A percentile compares a stretch with the other conserved stretches of the same genome.
Conservation (phyloP, 2,113 vertebrate species). For the Zosterops japonicus region DNA sequence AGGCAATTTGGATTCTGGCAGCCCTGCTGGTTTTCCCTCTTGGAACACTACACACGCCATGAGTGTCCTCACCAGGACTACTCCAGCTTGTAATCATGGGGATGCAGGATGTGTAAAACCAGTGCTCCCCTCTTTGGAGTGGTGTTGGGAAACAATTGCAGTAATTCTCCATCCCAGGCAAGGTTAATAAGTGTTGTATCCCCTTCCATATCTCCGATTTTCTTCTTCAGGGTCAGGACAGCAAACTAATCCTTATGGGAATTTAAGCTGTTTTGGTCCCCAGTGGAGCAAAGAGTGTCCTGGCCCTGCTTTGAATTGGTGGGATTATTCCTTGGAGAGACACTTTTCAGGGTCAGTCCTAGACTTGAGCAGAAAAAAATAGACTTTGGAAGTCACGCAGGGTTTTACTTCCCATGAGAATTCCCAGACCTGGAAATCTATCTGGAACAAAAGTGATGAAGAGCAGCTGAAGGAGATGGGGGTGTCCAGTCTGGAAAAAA, state of each 20-base stretch:
- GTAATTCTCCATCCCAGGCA: background rate
- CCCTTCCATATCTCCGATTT: background rate
- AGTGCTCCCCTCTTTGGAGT: background rate
- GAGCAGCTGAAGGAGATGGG: background rate
- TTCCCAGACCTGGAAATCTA: background rate
- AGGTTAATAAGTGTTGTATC: background rate
- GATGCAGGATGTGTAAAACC: background rate
- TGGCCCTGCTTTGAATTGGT: background rate
- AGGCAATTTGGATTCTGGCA: conserved; percentile 7
- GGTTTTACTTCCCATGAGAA: background rate
- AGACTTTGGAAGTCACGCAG: background rate
- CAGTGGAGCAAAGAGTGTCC: background rate
- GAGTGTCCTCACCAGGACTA: background rate
- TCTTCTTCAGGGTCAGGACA: background rate
- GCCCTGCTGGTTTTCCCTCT: background rate
- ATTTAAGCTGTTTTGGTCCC: background rate
- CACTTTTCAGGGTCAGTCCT: background rate
- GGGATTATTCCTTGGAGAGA: background rate
- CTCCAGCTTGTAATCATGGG: background rate
- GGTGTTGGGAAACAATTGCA: background rate
- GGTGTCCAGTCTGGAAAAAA: background rate
- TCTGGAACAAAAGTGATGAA: background rate
- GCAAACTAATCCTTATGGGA: background rate
- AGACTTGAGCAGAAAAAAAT: background rate
- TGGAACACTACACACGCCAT: background rate